Base-by-base conservation (phyloP, 2,797 vertebrate genomes). In the Acrossocheilus wenchowensis region DNA sequence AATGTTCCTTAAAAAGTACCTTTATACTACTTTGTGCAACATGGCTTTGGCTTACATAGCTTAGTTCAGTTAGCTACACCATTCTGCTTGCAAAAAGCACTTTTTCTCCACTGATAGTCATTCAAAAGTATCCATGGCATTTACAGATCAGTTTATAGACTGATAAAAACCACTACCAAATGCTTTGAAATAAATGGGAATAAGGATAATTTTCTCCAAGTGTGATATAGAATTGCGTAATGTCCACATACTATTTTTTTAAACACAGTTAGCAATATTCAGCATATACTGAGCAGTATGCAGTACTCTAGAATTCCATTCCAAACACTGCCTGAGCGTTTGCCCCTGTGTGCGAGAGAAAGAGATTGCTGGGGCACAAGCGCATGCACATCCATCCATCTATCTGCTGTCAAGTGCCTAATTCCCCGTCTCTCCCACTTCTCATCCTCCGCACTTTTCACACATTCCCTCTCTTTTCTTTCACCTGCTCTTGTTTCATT, bases 361-460 rank as follows among this genome's bases (percentile, higher is more conserved):
- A 30, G 21, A 86, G 78, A 71, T 52, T 66, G 30, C 78, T 64
- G 81, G 64, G 48, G 41, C 39, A 45, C 69, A 52, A 71, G 19
- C 9, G 50, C 82, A 64, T 71, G 14, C 73, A 72, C 30, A 62
- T 71, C 73, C 23, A 75, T 60, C 78, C 60, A 86, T 81, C 77
- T 57, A 52, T 85, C 86, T 50, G 3, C 50, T 88, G 72, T 81
- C 86, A 78, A 36, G 41, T 81, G 62, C n/a, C 62, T 85, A 64
- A 88, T 77, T 88, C 83, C 45, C 62, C 30, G 36, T 87, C 83
- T 87, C 81, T 88, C 79, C 81, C 81, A 88, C 78, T 89, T 86
- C 78, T 82, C 84, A 82, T 81, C 54, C 77, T 81, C 83, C 23
- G 10, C 83, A 74, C 83, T 78, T 81, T 86, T 78, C 88, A 77